These are phyloP conservation scores for Halesus radiatus DNA, from an alignment of 1,140 invertebrate species.

Conservation along the genomic window DNA sequence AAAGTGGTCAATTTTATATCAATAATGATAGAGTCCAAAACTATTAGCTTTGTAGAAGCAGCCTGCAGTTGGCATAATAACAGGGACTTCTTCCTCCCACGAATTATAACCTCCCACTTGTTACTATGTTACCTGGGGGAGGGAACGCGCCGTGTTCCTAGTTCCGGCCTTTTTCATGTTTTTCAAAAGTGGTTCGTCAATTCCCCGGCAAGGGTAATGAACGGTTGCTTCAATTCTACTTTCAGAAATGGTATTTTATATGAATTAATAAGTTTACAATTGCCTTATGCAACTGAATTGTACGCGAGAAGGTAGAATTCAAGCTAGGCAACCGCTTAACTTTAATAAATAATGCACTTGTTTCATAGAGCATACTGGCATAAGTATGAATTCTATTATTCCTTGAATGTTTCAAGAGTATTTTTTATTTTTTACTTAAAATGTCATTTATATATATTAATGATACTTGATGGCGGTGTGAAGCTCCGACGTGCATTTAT, in stretches of 20 bases:
- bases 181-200: conserved; percentile 9
- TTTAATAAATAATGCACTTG: too few species aligned
- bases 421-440: too few species aligned
- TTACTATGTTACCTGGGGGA: neutral
- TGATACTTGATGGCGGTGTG: neutral
- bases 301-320: too few species aligned
- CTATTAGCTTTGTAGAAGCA: neutral
- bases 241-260: neutral
- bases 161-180: conserved; percentile 13
- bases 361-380: too few species aligned
- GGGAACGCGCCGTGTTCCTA: conserved; percentile 8
- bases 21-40: neutral
- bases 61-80: neutral
- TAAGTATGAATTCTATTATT: too few species aligned
- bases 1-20: neutral
- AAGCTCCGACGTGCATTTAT: neutral
- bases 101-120: neutral
- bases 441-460: neutral
- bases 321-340: too few species aligned
- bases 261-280: conserved; percentile 19
- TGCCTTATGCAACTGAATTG: too few species aligned
- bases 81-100: neutral
- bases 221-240: conserved; percentile 1
- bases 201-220: neutral
- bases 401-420: too few species aligned